Base-by-base conservation (phyloP, 2,797 vertebrate genomes). In the Orientallactaga sibirica region DNA sequence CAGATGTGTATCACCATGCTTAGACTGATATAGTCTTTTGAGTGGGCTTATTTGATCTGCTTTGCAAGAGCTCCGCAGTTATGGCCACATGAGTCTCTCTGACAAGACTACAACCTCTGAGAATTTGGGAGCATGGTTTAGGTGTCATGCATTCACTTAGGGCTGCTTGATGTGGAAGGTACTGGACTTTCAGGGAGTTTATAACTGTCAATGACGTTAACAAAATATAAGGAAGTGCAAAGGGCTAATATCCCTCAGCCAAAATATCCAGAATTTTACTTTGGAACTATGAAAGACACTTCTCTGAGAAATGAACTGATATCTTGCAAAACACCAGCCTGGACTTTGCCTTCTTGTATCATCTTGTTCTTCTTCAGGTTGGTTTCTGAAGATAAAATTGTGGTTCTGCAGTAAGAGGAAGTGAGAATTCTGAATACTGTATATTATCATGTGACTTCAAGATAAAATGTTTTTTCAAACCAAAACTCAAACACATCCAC, bases 381-480 rank as follows among this genome's bases (percentile, higher is more conserved):
- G 33, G 24, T 80, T 86, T 93, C 79, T 84, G 37, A 94, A 80
- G 48, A n/a, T 20, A 70, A 4, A 22, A 22, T 24, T 78, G 11
- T 90, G n/a, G 48, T 93, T 96, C 67, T 90, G 24, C 29, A 81
- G 37, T 41, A 84, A 94, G 37, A 58, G 90, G 94, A 96, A 96
- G 83, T 14, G 80, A 97, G 83, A 96, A 80, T 92, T 83, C 88
- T 81, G 66, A 61, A 10, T 55, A 25, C 61, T 84, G 62, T 66
- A 74, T 41, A 5, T 71, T 75, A 86, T 64, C 94, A 91, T 86
- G 70, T 95, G 88, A 94, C 83, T 86, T 93, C 83, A 89, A 55
- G n/a, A 92, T 82, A 84, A 96, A 96, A 81, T 77, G 43, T 41
- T 88, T 90, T 48, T 71, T 90, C 83, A 95, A 93, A 95, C 79